Conservation (phyloP, 2,113 vertebrate species). For the Asarcornis scutulata region DNA sequence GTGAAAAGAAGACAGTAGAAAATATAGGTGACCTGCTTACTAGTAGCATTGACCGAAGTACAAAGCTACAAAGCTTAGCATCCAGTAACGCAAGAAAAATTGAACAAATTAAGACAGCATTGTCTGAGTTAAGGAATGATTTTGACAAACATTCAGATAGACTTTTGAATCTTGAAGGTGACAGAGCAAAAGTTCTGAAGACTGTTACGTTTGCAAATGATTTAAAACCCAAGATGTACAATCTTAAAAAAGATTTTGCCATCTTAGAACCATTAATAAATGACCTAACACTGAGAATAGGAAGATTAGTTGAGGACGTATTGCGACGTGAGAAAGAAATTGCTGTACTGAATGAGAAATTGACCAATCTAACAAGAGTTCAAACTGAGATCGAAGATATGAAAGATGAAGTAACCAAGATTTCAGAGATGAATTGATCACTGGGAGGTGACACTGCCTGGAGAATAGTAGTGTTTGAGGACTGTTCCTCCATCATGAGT, state of each 20-base stretch:
- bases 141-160: constrained; percentile 76
- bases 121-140: constrained; percentile 79
- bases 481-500: not conserved
- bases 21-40: constrained; percentile 87
- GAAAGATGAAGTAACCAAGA: constrained; percentile 75
- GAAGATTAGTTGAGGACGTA: constrained; percentile 85
- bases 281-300: constrained; percentile 89
- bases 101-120: constrained; percentile 68
- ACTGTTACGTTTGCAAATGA: constrained; percentile 89
- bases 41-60: constrained; percentile 87
- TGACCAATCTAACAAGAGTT: constrained; percentile 81
- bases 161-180: constrained; percentile 85
- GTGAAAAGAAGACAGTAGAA: constrained; percentile 82
- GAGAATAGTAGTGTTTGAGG: not conserved
- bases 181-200: constrained; percentile 86
- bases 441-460: not conserved
- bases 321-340: constrained; percentile 82
- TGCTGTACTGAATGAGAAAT: constrained; percentile 79
- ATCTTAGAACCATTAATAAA: constrained; percentile 83
- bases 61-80: constrained; percentile 76
- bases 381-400: constrained; percentile 74
- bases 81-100: constrained; percentile 82
- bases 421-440: constrained; percentile 70
- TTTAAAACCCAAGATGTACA: constrained; percentile 89
- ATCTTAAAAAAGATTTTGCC: constrained; percentile 85